phyloP scores from a whole-genome alignment of 2,113 vertebrate species.

The Ochotona curzoniae region DNA sequence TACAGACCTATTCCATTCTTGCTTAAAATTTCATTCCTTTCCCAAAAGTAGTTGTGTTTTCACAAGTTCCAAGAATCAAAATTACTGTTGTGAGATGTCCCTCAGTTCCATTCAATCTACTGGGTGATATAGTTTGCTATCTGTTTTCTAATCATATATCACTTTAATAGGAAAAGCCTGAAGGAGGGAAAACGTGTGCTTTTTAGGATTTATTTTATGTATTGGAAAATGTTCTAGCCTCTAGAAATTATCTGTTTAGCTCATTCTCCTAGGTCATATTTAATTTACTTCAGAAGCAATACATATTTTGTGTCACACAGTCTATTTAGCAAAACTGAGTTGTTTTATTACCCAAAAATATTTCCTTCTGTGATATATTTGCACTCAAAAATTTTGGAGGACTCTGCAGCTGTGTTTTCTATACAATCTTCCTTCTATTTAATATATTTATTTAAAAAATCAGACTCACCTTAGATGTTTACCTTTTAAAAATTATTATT shows the following conservation, averaged over 20 bases:
- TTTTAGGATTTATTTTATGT: conserved; percentile 79
- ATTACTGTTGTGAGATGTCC: conserved; percentile 31
- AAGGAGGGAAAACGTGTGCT: conserved; percentile 49
- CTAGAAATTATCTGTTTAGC: conserved; percentile 73
- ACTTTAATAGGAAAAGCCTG: conserved; percentile 74
- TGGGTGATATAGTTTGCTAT: conserved; percentile 49
- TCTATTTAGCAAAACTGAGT: conserved; percentile 65
- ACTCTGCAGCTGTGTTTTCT: neutral
- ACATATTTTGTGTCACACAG: conserved; percentile 73
- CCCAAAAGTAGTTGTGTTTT: conserved; percentile 52
- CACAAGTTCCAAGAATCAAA: conserved; percentile 59
- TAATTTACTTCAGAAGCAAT: conserved; percentile 76
- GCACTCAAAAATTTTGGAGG: conserved; percentile 47
- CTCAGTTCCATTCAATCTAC: conserved; percentile 25
- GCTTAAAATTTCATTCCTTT: conserved; percentile 53
- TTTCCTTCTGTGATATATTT: conserved; percentile 71
- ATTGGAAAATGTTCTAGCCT: conserved; percentile 66
- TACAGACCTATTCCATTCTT: neutral
- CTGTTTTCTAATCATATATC: conserved; percentile 70
- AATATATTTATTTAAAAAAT: conserved; percentile 55
- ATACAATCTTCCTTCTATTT: neutral
- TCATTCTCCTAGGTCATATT: conserved; percentile 71
- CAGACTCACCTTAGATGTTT: neutral
- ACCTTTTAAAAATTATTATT: neutral
- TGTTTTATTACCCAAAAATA: conserved; percentile 68